Conservation (phyloP, 2,113 vertebrate species). For the Melanotaenia duboulayi region DNA sequence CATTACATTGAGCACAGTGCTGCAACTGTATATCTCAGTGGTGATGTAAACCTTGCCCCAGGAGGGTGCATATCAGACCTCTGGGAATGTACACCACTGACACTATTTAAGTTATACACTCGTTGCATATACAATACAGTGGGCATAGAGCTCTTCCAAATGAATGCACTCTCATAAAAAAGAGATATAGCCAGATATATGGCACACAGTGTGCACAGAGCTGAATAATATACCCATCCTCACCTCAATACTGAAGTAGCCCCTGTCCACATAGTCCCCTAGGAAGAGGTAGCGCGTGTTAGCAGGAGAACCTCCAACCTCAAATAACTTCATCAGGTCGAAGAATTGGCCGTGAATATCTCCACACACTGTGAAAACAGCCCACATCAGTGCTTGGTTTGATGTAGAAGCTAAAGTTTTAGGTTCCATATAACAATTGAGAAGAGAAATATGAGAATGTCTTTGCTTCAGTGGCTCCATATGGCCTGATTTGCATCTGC, state of each 20-base stretch:
- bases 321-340: constrained; percentile 87
- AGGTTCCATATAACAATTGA: constrained; percentile 18
- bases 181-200: background rate
- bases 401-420: background rate
- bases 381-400: constrained; percentile 9
- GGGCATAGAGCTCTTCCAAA: background rate
- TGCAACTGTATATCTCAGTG: constrained; percentile 13
- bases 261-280: constrained; percentile 94
- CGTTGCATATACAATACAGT: constrained; percentile 3
- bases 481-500: constrained; percentile 51
- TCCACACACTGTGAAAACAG: constrained; percentile 79
- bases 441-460: background rate
- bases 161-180: constrained; percentile 25
- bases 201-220: background rate
- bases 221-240: constrained; percentile 20
- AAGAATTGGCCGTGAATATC: constrained; percentile 88
- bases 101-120: constrained; percentile 18
- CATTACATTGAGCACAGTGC: constrained; percentile 10
- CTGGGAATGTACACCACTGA: constrained; percentile 2
- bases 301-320: constrained; percentile 86
- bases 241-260: constrained; percentile 92
- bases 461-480: constrained; percentile 47
- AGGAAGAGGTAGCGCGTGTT: constrained; percentile 87
- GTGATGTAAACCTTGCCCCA: constrained; percentile 16
- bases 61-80: constrained; percentile 10